Conservation (phyloP, 1,140 invertebrate genomes). For the Spodoptera litura region DNA sequence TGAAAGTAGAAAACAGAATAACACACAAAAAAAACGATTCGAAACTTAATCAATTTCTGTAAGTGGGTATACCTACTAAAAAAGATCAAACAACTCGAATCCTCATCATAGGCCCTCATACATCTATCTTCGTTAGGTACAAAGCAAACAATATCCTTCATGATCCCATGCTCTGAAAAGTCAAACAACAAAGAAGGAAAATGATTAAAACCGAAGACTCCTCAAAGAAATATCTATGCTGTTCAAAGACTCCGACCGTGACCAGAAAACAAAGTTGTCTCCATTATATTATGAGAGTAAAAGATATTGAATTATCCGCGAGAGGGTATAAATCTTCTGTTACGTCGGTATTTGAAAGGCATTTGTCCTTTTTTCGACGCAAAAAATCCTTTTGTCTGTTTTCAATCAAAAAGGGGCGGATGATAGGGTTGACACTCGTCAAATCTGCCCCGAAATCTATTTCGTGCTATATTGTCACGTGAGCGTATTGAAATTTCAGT, state of each 20-base stretch:
- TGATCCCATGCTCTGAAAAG: background rate
- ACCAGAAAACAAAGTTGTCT: conserved; percentile 61
- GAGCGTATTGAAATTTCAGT: conserved; percentile 27
- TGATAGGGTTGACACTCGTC: conserved; percentile 52
- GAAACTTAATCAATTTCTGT: too few relatives aligned
- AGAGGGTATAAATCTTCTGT: conserved; percentile 62
- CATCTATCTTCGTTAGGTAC: background rate
- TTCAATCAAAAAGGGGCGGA: conserved; percentile 67
- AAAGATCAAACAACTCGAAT: background rate
- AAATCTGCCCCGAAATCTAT: conserved; percentile 3
- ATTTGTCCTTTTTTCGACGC: conserved; percentile 68
- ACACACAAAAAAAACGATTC: too few relatives aligned
- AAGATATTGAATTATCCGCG: conserved; percentile 69
- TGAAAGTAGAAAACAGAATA: too few relatives aligned
- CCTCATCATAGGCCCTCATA: background rate
- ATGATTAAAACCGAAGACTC: conserved; percentile 19
- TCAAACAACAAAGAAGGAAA: conserved; percentile 4
- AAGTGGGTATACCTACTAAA: too few relatives aligned
- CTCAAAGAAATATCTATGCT: conserved; percentile 48
- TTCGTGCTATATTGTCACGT: conserved; percentile 2
- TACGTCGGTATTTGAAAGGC: conserved; percentile 64
- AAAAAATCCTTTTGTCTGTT: conserved; percentile 72
- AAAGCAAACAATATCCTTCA: background rate
- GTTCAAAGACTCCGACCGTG: conserved; percentile 46
- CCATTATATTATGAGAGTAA: conserved; percentile 61